phyloP scores from a whole-genome alignment of 2,113 vertebrate genomes.

The Chamaea fasciata region DNA sequence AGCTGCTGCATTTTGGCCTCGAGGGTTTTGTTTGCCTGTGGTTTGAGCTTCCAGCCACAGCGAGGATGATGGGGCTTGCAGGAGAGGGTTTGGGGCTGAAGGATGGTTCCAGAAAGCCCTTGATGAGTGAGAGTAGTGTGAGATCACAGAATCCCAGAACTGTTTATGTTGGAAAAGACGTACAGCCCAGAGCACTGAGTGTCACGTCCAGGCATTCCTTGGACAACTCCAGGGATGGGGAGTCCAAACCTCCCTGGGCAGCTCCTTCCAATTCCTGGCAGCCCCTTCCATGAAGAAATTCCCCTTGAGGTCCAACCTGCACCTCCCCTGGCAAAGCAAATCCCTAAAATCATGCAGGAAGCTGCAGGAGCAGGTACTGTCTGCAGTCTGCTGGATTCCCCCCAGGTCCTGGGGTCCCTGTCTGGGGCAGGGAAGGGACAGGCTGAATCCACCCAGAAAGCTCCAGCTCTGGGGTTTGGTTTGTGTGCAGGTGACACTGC shows the following conservation, averaged over 20 bases:
- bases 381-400: background rate
- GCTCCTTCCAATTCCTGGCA: background rate
- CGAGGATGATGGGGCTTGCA: background rate
- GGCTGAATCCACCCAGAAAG: background rate
- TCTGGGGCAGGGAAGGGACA: background rate
- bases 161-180: background rate
- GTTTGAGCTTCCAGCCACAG: background rate
- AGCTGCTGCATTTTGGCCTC: background rate
- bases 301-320: background rate
- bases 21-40: background rate
- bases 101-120: background rate
- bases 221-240: background rate
- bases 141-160: background rate
- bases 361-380: background rate
- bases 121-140: background rate
- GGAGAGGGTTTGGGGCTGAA: background rate
- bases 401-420: background rate
- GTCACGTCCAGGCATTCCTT: fast-evolving
- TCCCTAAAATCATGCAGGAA: background rate
- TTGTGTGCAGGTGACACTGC: background rate
- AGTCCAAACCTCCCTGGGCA: background rate
- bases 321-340: background rate
- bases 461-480: fast-evolving
- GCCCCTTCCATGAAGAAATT: background rate
- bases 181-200: background rate